Evolutionary conservation across 2,113 vertebrate genomes (phyloP).

Genomic region (Salvelinus fontinalis): DNA sequence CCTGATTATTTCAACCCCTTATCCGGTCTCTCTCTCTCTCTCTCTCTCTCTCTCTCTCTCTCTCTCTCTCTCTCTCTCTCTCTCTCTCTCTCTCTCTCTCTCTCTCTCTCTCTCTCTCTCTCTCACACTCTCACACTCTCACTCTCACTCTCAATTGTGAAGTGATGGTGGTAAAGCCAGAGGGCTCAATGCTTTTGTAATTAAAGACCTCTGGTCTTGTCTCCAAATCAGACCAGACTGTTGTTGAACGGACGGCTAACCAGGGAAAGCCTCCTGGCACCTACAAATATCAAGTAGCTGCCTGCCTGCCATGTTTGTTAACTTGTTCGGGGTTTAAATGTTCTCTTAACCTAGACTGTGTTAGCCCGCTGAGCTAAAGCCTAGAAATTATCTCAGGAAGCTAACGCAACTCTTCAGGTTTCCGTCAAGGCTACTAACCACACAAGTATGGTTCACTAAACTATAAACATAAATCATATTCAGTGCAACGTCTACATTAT

Average conservation of each 20-base stretch:
- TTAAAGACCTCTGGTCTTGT: conserved; percentile 74
- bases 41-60: background rate
- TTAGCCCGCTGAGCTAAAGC: too few species aligned
- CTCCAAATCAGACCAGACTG: conserved; percentile 64
- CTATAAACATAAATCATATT: conserved; percentile 5
- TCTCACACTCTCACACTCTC: conserved; percentile 17
- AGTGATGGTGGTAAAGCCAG: conserved; percentile 57
- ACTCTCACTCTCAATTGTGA: conserved; percentile 64
- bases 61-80: background rate
- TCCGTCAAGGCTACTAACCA: too few species aligned
- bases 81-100: background rate
- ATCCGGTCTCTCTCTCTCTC: background rate
- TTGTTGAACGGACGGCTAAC: conserved; percentile 51
- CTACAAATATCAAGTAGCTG: conserved; percentile 68
- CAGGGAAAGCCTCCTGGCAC: conserved; percentile 49
- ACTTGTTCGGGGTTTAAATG: conserved; percentile 20
- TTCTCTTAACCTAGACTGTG: conserved; percentile 6
- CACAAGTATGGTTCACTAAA: too few species aligned
- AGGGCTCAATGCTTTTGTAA: conserved; percentile 62
- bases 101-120: background rate
- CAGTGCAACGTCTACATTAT: conserved; percentile 28
- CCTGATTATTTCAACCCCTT: background rate
- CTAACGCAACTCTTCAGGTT: too few species aligned
- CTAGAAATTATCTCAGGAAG: too few species aligned
- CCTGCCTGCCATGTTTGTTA: conserved; percentile 10